A percentile compares a stretch with the other conserved stretches of the same genome.
Conservation (phyloP, 2,113 vertebrate species). For the Callocephalon fimbriatum region DNA sequence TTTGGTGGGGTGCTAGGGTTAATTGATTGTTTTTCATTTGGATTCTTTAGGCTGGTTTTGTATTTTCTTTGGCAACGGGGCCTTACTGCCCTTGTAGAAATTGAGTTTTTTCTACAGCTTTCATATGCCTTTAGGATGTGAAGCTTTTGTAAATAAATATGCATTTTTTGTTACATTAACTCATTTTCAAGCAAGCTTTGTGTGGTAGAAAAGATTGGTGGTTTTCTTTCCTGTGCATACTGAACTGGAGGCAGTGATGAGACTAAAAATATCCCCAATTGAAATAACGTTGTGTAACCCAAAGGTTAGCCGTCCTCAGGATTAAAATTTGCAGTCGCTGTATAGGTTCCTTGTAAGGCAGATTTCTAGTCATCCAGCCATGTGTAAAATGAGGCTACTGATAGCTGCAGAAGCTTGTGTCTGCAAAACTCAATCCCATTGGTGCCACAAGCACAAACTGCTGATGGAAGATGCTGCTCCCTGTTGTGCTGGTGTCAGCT, state of each 20-base stretch:
- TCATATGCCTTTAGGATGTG: constrained; percentile 49
- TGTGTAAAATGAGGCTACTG: not conserved
- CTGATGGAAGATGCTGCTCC: not conserved
- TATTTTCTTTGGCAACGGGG: constrained; percentile 32
- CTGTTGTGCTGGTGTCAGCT: not conserved
- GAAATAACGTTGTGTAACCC: constrained; percentile 35
- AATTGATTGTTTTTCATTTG: constrained; percentile 67
- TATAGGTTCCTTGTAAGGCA: not conserved
- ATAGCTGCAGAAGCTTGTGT: not conserved
- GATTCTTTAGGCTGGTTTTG: constrained; percentile 20
- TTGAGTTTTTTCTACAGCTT: constrained; percentile 47
- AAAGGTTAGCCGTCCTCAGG: constrained; percentile 47
- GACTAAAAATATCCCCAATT: constrained; percentile 46
- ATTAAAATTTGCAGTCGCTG: constrained; percentile 30
- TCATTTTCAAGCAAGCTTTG: constrained; percentile 52
- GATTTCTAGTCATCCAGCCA: not conserved
- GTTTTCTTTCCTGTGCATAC: not conserved
- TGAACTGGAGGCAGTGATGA: constrained; percentile 23
- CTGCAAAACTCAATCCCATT: not conserved
- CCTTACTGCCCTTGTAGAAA: constrained; percentile 66
- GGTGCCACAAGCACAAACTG: not conserved
- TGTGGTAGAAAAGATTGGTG: constrained; percentile 9
- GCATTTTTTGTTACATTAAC: constrained; percentile 54
- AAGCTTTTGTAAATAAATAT: constrained; percentile 68
- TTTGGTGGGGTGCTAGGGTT: constrained; percentile 39